phyloP scores from a whole-genome alignment of 2,113 vertebrate genomes.

The Xyrauchen texanus region DNA sequence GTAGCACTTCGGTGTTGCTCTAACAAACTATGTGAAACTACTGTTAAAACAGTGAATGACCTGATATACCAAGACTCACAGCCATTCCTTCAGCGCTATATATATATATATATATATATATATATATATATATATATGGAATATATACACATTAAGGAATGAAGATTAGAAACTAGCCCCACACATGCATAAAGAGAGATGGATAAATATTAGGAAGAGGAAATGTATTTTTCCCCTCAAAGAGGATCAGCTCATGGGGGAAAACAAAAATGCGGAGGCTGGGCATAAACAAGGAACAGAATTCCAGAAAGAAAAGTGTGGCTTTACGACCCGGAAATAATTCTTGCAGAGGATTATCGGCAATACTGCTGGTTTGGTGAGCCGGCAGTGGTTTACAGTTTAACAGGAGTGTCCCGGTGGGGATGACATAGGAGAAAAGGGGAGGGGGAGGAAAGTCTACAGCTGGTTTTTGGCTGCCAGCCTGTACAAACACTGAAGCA shows the following conservation, averaged over 20 bases:
- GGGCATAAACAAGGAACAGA: conserved; percentile 3
- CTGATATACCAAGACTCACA: no score
- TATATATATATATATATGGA: no score
- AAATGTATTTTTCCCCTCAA: conserved; percentile 6
- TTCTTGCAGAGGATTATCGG: conserved; percentile 68
- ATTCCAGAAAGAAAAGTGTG: conserved; percentile 26
- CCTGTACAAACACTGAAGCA: conserved; percentile 53
- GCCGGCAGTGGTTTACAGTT: conserved; percentile 68
- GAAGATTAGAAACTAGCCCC: no score
- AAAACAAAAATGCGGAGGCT: conserved; percentile 18
- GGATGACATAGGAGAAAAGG: conserved; percentile 46
- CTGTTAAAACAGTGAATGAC: no score
- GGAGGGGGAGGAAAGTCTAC: neutral
- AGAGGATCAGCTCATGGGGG: neutral
- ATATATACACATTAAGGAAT: neutral
- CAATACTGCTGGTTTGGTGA: conserved; percentile 65
- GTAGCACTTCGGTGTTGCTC: no score
- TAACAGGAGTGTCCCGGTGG: conserved; percentile 60
- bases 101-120: neutral
- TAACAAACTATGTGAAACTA: no score
- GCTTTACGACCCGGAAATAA: conserved; percentile 75
- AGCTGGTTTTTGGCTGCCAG: conserved; percentile 45
- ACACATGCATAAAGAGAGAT: neutral
- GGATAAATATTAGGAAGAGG: conserved; percentile 9
- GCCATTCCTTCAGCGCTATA: no score